Percentiles rank a stretch among this genome's conserved stretches.
phyloP scores from a whole-genome alignment of 2,888 invertebrate genomes.

The Steinernema hermaphroditum region DNA sequence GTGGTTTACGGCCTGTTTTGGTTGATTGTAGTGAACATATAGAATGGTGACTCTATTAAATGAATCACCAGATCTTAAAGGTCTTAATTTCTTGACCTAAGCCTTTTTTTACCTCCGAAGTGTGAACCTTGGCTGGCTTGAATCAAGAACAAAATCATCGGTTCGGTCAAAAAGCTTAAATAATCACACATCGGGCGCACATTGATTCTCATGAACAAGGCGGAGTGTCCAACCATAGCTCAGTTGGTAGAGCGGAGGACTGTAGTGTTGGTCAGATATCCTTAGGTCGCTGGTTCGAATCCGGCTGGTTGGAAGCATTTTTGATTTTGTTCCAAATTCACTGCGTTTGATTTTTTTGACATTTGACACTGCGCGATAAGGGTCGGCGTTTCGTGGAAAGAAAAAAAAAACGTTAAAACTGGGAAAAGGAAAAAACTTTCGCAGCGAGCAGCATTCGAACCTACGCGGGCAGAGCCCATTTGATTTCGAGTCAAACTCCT shows the following conservation, averaged over 20 bases:
- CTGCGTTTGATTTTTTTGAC: background rate
- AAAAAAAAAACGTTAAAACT: background rate
- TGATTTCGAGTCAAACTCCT: conserved; percentile 66
- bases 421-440: conserved; percentile 49
- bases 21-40: too few relatives aligned
- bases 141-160: background rate
- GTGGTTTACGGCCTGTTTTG: too few relatives aligned
- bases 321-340: background rate
- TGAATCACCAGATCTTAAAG: too few relatives aligned
- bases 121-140: too few relatives aligned
- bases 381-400: background rate
- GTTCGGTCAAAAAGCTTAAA: too few relatives aligned
- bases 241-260: background rate
- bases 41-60: too few relatives aligned
- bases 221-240: background rate
- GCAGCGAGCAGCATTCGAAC: conserved; percentile 66
- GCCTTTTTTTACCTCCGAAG: too few relatives aligned
- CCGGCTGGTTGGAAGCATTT: conserved; percentile 41
- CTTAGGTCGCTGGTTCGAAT: conserved; percentile 47
- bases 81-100: too few relatives aligned
- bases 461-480: conserved; percentile 65
- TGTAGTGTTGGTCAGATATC: conserved; percentile 23
- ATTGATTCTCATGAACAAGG: too few relatives aligned
- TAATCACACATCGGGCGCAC: too few relatives aligned
- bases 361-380: background rate